Evolutionary conservation across 2,113 vertebrate species (phyloP).

Genomic region (Salvator merianae): DNA sequence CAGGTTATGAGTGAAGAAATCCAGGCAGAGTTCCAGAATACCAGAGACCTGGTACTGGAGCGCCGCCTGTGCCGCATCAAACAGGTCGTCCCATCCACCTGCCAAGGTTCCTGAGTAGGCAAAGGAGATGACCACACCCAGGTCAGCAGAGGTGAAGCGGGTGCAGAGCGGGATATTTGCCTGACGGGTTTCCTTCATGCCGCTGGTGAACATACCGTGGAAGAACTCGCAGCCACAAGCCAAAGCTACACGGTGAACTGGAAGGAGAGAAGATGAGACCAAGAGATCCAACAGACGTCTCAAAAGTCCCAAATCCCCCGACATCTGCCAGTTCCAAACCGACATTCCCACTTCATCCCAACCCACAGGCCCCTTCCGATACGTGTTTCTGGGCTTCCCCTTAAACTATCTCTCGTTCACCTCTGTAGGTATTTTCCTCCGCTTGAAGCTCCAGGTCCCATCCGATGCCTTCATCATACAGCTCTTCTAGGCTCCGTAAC

Average conservation of each 20-base stretch:
- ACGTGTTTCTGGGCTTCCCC: neutral
- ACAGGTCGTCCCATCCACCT: slow-evolving; percentile 80
- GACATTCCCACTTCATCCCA: neutral
- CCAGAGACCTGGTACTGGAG: slow-evolving; percentile 86
- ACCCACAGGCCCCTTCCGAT: neutral
- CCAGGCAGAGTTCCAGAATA: slow-evolving; percentile 80
- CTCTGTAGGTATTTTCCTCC: slow-evolving; percentile 63
- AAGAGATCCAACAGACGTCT: neutral
- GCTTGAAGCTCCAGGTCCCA: slow-evolving; percentile 84
- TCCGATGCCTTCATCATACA: slow-evolving; percentile 73
- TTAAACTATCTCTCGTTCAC: slow-evolving; percentile 27
- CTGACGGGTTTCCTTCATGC: slow-evolving; percentile 86
- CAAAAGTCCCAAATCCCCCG: neutral
- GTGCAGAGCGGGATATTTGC: slow-evolving; percentile 65
- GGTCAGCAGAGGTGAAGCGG: slow-evolving; percentile 67
- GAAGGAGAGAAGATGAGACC: slow-evolving; percentile 30
- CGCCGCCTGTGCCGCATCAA: slow-evolving; percentile 82
- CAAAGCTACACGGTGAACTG: slow-evolving; percentile 86
- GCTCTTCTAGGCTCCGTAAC: slow-evolving; percentile 68
- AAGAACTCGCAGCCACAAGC: slow-evolving; percentile 91
- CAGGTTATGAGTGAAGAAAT: slow-evolving; percentile 78
- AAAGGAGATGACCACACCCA: slow-evolving; percentile 79
- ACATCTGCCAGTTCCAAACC: neutral
- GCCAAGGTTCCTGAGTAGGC: slow-evolving; percentile 81
- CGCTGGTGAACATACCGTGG: slow-evolving; percentile 87